Conservation (phyloP, 2,797 vertebrate genomes). For the Poecilia gillii region DNA sequence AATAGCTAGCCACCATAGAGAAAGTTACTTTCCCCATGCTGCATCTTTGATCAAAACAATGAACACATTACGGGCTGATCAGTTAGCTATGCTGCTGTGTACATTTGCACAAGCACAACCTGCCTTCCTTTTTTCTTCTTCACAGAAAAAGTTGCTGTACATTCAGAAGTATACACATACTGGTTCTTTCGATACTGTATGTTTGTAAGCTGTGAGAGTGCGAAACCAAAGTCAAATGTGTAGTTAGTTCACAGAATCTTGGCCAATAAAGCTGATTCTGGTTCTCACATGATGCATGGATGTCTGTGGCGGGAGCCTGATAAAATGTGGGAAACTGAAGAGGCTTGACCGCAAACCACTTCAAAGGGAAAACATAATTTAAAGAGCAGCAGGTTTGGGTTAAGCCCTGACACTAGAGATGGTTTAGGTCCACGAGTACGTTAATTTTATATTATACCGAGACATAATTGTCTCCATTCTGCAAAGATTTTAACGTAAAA, state of each 20-base stretch:
- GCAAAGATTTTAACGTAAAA: constrained; percentile 3
- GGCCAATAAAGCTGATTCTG: neutral
- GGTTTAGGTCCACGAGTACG: neutral
- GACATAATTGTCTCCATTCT: neutral
- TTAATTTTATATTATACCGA: neutral
- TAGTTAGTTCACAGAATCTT: neutral
- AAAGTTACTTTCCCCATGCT: neutral
- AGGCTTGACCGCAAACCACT: neutral
- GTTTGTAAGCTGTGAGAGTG: neutral
- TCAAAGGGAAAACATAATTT: neutral
- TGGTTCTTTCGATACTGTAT: neutral
- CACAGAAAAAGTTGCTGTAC: neutral
- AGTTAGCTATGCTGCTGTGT: neutral
- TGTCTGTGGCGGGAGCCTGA: neutral
- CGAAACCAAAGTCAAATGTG: neutral
- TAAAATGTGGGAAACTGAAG: neutral
- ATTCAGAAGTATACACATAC: neutral
- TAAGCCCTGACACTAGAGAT: neutral
- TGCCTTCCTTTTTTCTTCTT: neutral
- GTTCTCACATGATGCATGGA: neutral
- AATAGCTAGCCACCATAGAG: neutral
- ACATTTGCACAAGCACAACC: neutral
- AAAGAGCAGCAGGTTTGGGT: neutral
- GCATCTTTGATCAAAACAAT: neutral
- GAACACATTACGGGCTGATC: neutral